Conservation (phyloP, 2,797 vertebrate genomes). For the Borostomias antarcticus region DNA sequence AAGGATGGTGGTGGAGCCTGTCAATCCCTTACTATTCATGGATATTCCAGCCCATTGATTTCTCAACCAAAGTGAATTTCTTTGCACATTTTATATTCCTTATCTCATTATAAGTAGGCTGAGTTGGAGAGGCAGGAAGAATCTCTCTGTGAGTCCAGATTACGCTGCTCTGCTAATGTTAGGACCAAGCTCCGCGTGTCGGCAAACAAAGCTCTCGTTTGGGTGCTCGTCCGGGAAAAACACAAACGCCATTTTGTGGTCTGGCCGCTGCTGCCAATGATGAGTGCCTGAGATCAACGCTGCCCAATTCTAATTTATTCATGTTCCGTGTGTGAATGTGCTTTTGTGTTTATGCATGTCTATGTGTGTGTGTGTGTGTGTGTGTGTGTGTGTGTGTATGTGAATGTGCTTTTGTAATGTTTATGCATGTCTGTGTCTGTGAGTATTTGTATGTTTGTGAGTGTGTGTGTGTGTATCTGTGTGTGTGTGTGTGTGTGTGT, state of each 20-base stretch:
- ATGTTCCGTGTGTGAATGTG: too few species aligned
- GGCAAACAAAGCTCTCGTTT: background rate
- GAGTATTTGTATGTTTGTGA: too few species aligned
- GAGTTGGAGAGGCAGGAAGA: background rate
- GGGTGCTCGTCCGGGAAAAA: constrained; percentile 30
- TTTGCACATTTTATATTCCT: background rate
- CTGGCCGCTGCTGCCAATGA: too few species aligned
- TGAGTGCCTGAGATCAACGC: too few species aligned
- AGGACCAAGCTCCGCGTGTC: background rate
- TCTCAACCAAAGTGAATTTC: constrained; percentile 7
- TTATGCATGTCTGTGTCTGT: too few species aligned
- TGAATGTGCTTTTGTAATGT: too few species aligned
- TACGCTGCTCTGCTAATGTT: background rate
- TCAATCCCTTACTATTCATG: background rate
- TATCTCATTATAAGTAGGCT: constrained; percentile 11
- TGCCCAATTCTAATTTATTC: too few species aligned
- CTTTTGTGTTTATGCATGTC: too few species aligned
- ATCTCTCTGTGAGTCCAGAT: background rate
- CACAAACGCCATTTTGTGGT: constrained; percentile 42
- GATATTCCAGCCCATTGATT: background rate
- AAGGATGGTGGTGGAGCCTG: background rate
- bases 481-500: constrained; percentile 29
- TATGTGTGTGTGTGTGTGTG: too few species aligned
- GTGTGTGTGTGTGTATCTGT: constrained; percentile 31
- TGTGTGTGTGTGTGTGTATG: too few species aligned